A percentile compares a stretch with the other conserved stretches of the same genome.
Evolutionary conservation across 1,140 invertebrate genomes (phyloP).

Genomic region (Lepidurus couesii): DNA sequence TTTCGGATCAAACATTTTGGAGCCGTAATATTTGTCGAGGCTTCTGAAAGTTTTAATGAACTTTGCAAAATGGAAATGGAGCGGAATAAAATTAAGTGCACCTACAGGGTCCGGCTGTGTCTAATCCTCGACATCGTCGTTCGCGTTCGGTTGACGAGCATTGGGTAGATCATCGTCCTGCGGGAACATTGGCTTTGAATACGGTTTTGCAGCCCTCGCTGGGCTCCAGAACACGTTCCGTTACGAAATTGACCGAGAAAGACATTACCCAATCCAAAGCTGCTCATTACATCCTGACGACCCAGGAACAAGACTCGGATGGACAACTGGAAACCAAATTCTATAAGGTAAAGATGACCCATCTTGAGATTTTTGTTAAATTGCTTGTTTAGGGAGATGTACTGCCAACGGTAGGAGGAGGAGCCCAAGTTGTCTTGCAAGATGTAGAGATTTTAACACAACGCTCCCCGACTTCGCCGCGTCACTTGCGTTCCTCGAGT

Average conservation of each 20-base stretch:
- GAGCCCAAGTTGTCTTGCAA: slow-evolving; percentile 86
- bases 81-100: slow-evolving; percentile 19
- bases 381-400: slow-evolving; percentile 66
- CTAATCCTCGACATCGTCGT: slow-evolving; percentile 65
- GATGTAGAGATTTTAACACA: slow-evolving; percentile 89
- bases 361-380: not conserved
- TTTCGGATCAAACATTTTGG: too few species aligned
- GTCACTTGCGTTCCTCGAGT: not conserved
- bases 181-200: slow-evolving; percentile 55
- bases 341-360: slow-evolving; percentile 62
- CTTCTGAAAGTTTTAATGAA: not conserved
- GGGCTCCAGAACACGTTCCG: slow-evolving; percentile 72
- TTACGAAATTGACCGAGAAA: slow-evolving; percentile 66
- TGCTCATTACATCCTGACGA: slow-evolving; percentile 78
- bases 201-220: slow-evolving; percentile 79
- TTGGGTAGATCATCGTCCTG: slow-evolving; percentile 85
- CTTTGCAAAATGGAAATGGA: not conserved
- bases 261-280: slow-evolving; percentile 63
- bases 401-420: slow-evolving; percentile 83
- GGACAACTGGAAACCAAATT: slow-evolving; percentile 89
- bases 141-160: slow-evolving; percentile 60
- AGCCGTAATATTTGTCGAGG: too few species aligned
- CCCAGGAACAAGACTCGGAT: slow-evolving; percentile 79
- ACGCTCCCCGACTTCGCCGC: slow-evolving; percentile 57
- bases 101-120: slow-evolving; percentile 48